These are phyloP conservation scores for Thereuonema tuberculata DNA, from an alignment of 1,140 invertebrate genomes.

Conservation along the genomic window DNA sequence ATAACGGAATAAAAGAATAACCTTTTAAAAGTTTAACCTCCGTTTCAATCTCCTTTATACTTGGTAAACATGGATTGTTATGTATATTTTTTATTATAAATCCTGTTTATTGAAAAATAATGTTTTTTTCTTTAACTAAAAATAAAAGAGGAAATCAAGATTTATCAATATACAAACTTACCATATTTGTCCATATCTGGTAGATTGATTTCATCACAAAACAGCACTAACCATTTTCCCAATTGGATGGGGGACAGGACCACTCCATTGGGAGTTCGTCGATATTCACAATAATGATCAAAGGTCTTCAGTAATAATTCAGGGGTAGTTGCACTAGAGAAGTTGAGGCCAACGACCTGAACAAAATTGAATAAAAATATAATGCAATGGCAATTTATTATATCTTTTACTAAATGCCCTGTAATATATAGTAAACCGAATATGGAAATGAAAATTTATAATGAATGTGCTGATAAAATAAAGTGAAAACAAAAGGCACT, in stretches of 20 bases:
- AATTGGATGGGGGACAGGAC: constrained; percentile 88
- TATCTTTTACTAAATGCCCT: too few species aligned
- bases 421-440: too few species aligned
- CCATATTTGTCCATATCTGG: constrained; percentile 98
- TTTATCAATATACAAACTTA: constrained; percentile 2
- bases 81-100: too few species aligned
- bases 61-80: too few species aligned
- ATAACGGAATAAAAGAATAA: too few species aligned
- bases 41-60: too few species aligned
- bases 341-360: constrained; percentile 88
- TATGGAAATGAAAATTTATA: too few species aligned
- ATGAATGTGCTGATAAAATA: too few species aligned
- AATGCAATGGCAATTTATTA: constrained; percentile 5
- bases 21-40: too few species aligned
- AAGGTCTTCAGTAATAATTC: constrained; percentile 96
- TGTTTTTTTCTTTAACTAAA: too few species aligned
- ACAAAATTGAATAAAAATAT: neutral
- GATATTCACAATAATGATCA: constrained; percentile 99
- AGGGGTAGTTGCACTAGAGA: constrained; percentile 96
- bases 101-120: too few species aligned
- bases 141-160: neutral
- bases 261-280: constrained; percentile 88
- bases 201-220: constrained; percentile 99
- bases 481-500: too few species aligned
- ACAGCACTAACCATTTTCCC: constrained; percentile 97